These are phyloP conservation scores for Lordiphosa clarofinis DNA, from an alignment of 1,140 invertebrate species.

Conservation along the genomic window DNA sequence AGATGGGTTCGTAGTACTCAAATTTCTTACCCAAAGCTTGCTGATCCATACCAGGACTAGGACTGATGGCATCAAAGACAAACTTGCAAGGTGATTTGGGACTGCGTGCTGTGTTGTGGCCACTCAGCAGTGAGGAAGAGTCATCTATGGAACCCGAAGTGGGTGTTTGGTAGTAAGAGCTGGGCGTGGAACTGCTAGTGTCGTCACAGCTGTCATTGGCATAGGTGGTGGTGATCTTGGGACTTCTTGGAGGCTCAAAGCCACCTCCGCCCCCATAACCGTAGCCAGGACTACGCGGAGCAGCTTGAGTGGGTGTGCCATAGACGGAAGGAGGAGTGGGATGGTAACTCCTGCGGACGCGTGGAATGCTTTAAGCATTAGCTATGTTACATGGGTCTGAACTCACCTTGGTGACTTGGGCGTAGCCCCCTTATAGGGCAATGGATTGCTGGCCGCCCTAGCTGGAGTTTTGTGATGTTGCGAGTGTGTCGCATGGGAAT, in stretches of 20 bases:
- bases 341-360: conserved; percentile 37
- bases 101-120: conserved; percentile 47
- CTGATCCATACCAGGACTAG: conserved; percentile 39
- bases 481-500: conserved; percentile 26
- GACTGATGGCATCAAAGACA: conserved; percentile 77
- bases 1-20: conserved; percentile 78
- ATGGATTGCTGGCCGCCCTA: conserved; percentile 53
- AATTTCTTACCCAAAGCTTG: conserved; percentile 54
- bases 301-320: conserved; percentile 27
- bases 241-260: conserved; percentile 63
- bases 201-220: conserved; percentile 75
- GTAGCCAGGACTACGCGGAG: conserved; percentile 18
- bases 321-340: conserved; percentile 32
- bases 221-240: conserved; percentile 75
- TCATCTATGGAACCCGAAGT: conserved; percentile 67
- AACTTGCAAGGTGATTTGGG: conserved; percentile 73
- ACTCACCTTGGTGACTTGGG: conserved; percentile 71
- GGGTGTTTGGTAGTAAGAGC: conserved; percentile 72
- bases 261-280: conserved; percentile 20
- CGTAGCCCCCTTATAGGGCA: conserved; percentile 66
- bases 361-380: no score
- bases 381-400: accelerated
- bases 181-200: conserved; percentile 58
- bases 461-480: conserved; percentile 49
- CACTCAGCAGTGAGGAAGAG: conserved; percentile 55